Base-by-base conservation (phyloP, 2,797 vertebrate genomes). In the Acanthopagrus latus region DNA sequence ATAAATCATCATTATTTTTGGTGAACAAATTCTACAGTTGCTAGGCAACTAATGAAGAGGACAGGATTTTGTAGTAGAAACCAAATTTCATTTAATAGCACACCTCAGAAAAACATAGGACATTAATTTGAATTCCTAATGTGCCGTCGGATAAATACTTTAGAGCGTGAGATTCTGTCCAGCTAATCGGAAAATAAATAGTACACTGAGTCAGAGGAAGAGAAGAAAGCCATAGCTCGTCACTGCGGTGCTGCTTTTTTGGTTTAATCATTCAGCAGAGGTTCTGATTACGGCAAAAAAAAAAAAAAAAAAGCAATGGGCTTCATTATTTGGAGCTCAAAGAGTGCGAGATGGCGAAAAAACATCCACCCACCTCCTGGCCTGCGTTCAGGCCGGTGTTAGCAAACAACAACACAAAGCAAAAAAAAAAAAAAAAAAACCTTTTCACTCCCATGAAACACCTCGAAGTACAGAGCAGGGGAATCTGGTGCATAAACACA, bases 11-110 rank as follows among this genome's bases (percentile, higher is more conserved):
- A 21, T 51, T 65, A 2, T 21, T 80, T 88, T 80, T 47, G 18
- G 59, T 29, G 63, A 80, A 68, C 56, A 64, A 38, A 44, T 76
- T 67, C 43, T 33, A 14, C 65, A 73, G 88, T 90, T 86, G 86
- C 86, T 81, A 78, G 69, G 90, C 50, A 86, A 91, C 87, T 81
- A 75, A 89, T 87, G 60, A 78, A 67, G 52, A 76, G 54, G 38
- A 73, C 18, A 12, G 33, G 43, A 55, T 33, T 67, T 73, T 78
- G 33, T 21, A 29, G 21, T 1, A 56, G 74, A 60, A 67, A 78
- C 41, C 3, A 60, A 71, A 83, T 71, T 82, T 55, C 12, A 78
- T 77, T 78, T 48, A 66, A 82, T 38, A 56, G 25, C 25, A 56
- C 20, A 75, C 68, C 68, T 74, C 46, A 62, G 20, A 81, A 65